These are phyloP conservation scores for Lycocorax pyrrhopterus DNA, from an alignment of 2,113 vertebrate genomes.

Conservation along the genomic window DNA sequence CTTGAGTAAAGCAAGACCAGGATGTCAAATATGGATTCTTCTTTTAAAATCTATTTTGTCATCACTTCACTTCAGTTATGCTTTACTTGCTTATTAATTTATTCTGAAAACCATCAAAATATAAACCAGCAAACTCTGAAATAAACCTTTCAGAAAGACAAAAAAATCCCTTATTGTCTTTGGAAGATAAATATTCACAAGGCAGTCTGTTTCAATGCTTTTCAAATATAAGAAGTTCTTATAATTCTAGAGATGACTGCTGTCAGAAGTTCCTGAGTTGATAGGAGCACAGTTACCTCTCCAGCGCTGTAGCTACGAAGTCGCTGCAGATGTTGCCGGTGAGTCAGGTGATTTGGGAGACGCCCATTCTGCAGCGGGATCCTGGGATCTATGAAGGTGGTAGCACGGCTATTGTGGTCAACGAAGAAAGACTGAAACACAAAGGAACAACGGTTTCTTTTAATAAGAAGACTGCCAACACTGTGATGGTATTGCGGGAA, in stretches of 20 bases:
- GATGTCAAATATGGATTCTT: background rate
- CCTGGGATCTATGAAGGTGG: slow-evolving; percentile 96
- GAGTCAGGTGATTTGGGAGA: slow-evolving; percentile 89
- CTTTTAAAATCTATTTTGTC: background rate
- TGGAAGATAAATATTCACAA: background rate
- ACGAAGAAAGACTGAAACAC: slow-evolving; percentile 92
- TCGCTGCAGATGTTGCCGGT: slow-evolving; percentile 93
- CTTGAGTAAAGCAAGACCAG: background rate
- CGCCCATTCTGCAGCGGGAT: slow-evolving; percentile 93
- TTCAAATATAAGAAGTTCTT: background rate
- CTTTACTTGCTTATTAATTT: background rate
- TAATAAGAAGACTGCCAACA: background rate
- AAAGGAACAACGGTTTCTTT: background rate
- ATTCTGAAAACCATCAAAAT: background rate
- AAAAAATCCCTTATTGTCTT: background rate
- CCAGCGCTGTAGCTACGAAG: slow-evolving; percentile 97
- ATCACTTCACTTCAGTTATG: background rate
- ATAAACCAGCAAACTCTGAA: background rate
- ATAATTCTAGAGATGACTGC: background rate
- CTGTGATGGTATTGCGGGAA: background rate
- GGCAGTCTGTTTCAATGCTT: background rate
- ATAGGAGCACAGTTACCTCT: slow-evolving; percentile 76
- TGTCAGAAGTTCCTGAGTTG: background rate
- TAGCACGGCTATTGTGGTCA: slow-evolving; percentile 97
- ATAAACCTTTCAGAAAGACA: background rate